Evolutionary conservation across 1,140 invertebrate genomes (phyloP).

Genomic region (Pseudomyrmex sp.): DNA sequence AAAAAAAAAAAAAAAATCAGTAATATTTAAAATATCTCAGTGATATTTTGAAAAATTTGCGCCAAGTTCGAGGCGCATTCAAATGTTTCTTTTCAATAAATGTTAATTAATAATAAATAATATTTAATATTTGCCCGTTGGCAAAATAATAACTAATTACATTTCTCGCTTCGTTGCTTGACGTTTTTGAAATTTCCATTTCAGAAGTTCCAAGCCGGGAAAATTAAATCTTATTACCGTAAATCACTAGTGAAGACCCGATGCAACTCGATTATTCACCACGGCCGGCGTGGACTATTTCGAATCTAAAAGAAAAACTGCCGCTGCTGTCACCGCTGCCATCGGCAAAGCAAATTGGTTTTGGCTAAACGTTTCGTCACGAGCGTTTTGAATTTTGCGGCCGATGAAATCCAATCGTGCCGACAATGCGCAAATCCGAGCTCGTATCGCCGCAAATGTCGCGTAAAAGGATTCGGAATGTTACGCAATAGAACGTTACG

Average conservation of each 20-base stretch:
- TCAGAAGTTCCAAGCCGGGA: constrained; percentile 36
- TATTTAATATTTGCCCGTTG: no score
- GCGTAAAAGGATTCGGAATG: constrained; percentile 18
- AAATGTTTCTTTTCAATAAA: no score
- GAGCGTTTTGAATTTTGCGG: constrained; percentile 40
- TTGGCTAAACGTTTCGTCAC: constrained; percentile 39
- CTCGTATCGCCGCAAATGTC: constrained; percentile 23
- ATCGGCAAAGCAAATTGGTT: constrained; percentile 13
- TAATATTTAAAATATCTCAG: no score
- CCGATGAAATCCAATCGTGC: constrained; percentile 32
- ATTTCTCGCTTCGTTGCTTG: neutral
- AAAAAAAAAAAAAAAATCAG: neutral
- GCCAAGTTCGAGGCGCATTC: neutral
- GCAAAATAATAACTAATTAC: neutral
- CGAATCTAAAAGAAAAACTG: constrained; percentile 30
- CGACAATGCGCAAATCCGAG: constrained; percentile 4
- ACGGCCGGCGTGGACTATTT: neutral
- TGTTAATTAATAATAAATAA: no score
- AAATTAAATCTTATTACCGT: constrained; percentile 65
- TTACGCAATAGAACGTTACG: constrained; percentile 18
- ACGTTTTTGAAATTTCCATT: constrained; percentile 69
- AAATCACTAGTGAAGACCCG: constrained; percentile 68
- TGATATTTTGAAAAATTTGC: no score
- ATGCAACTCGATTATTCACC: constrained; percentile 19
- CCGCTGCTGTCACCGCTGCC: constrained; percentile 33